phyloP scores from a whole-genome alignment of 2,888 invertebrate species.

The Plusia festucae region DNA sequence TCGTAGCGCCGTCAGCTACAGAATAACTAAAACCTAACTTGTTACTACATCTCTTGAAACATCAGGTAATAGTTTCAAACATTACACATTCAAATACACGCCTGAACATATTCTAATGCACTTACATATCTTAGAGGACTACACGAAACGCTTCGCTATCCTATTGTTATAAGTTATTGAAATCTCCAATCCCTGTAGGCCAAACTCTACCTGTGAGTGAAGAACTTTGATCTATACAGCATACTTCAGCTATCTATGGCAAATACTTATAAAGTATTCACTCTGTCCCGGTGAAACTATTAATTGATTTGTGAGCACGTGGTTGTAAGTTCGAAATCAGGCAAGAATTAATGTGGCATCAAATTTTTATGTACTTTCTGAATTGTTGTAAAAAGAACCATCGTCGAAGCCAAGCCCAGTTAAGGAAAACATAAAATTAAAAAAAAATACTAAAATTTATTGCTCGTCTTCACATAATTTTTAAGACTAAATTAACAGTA shows the following conservation, averaged over 20 bases:
- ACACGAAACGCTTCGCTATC: constrained; percentile 52
- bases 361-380: no score
- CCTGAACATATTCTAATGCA: background rate
- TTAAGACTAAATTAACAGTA: no score
- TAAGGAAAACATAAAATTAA: no score
- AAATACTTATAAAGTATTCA: constrained; percentile 60
- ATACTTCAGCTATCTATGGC: constrained; percentile 50
- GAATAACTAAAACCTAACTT: background rate
- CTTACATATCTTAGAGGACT: constrained; percentile 28
- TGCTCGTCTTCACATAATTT: no score
- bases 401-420: no score
- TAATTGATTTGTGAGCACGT: no score
- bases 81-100: background rate
- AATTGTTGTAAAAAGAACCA: no score
- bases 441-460: no score
- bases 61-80: background rate
- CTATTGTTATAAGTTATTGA: constrained; percentile 58
- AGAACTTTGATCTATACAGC: constrained; percentile 54
- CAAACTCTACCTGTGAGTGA: constrained; percentile 40
- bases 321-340: no score
- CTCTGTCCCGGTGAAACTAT: background rate
- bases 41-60: background rate
- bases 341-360: no score
- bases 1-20: no score
- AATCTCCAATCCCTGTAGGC: constrained; percentile 55